Evolutionary conservation across 2,888 invertebrate genomes (phyloP).

Genomic region (Marronus borbonicus): DNA sequence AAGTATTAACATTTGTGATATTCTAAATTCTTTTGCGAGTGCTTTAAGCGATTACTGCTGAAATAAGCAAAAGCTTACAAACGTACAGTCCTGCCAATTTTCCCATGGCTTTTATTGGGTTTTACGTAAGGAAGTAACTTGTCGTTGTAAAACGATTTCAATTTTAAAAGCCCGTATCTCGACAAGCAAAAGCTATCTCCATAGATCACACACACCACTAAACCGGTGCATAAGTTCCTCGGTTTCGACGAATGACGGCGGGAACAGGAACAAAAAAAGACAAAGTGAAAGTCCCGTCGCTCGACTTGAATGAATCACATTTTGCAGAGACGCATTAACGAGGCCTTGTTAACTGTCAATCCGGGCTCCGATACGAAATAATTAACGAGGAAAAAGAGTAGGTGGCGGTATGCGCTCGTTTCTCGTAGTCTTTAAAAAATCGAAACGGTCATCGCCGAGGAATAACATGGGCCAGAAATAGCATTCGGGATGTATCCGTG

Average conservation of each 20-base stretch:
- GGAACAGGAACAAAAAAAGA: not conserved
- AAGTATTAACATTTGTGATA: no score
- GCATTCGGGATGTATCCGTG: not conserved
- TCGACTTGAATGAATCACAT: not conserved
- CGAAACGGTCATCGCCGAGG: not conserved
- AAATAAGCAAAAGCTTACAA: no score
- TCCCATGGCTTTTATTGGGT: no score
- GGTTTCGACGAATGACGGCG: not conserved
- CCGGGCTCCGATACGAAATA: conserved; percentile 21
- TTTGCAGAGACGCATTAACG: conserved; percentile 37
- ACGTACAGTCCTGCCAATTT: no score
- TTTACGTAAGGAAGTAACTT: no score
- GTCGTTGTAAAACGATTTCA: no score
- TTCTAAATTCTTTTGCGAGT: no score
- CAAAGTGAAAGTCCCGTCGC: not conserved
- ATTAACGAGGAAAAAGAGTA: conserved; percentile 35
- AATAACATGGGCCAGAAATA: not conserved
- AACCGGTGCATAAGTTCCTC: not conserved
- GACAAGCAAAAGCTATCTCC: no score
- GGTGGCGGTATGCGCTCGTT: conserved; percentile 23
- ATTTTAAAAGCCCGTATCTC: no score
- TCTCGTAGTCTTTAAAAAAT: conserved; percentile 26
- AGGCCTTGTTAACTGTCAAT: conserved; percentile 37
- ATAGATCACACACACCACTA: no score
- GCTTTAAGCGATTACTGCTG: no score